These are phyloP conservation scores for Busseola fusca DNA, from an alignment of 2,888 invertebrate genomes.

Conservation along the genomic window DNA sequence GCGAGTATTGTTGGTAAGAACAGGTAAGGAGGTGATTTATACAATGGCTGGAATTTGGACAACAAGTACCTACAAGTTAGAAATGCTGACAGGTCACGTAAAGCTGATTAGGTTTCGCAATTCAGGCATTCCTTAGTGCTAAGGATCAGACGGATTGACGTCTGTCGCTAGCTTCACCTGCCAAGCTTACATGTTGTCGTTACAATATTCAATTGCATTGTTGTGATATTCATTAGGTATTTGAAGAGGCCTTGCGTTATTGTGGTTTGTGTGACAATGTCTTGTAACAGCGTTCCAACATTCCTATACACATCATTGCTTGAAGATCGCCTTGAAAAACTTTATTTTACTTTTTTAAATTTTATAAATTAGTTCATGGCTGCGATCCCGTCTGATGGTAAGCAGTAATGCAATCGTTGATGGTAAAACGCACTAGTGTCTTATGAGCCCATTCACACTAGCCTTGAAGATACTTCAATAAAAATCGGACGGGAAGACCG, in stretches of 20 bases:
- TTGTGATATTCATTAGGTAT: slow-evolving; percentile 25
- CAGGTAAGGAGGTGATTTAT: slow-evolving; percentile 58
- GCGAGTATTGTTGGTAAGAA: slow-evolving; percentile 45
- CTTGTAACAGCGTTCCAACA: slow-evolving; percentile 10
- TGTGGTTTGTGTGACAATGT: background rate
- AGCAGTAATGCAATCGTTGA: too few species aligned
- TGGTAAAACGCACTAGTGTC: too few species aligned
- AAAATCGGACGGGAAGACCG: too few species aligned
- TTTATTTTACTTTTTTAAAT: too few species aligned
- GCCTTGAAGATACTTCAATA: too few species aligned
- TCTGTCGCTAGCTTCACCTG: slow-evolving; percentile 14
- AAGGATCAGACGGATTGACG: slow-evolving; percentile 48
- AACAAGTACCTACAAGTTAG: slow-evolving; percentile 38
- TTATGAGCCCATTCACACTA: too few species aligned
- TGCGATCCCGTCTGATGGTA: too few species aligned
- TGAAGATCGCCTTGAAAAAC: too few species aligned
- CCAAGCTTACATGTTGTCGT: slow-evolving; percentile 23
- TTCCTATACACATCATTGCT: background rate
- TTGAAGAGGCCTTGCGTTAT: slow-evolving; percentile 8
- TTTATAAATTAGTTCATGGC: too few species aligned
- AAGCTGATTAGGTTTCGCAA: slow-evolving; percentile 36
- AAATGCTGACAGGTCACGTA: slow-evolving; percentile 51
- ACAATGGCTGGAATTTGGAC: slow-evolving; percentile 49
- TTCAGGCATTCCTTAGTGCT: slow-evolving; percentile 36
- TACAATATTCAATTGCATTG: slow-evolving; percentile 23